These are phyloP conservation scores for Drosophila yooni DNA, from an alignment of 2,888 invertebrate species.

Conservation along the genomic window DNA sequence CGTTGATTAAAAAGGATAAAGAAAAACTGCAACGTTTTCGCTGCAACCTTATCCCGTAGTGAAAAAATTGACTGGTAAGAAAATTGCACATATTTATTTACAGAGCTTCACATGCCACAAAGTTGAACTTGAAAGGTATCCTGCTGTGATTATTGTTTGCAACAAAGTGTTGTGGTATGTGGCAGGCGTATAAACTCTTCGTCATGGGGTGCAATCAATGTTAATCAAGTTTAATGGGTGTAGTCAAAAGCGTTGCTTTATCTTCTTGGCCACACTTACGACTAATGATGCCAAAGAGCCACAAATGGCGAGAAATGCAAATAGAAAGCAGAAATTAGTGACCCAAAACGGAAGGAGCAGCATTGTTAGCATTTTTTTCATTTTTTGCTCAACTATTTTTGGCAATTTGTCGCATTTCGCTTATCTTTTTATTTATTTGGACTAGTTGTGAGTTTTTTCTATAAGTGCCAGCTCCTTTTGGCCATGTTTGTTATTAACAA, in stretches of 20 bases:
- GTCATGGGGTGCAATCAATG: slow-evolving; percentile 48
- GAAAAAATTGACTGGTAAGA: background rate
- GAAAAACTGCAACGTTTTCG: background rate
- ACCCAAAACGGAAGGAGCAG: slow-evolving; percentile 37
- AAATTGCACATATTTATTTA: background rate
- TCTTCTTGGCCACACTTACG: slow-evolving; percentile 51
- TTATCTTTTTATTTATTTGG: slow-evolving; percentile 74
- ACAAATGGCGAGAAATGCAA: slow-evolving; percentile 47
- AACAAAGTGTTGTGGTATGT: slow-evolving; percentile 18
- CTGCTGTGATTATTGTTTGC: slow-evolving; percentile 48
- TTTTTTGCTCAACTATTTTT: slow-evolving; percentile 26
- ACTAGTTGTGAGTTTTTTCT: slow-evolving; percentile 47
- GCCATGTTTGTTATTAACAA: slow-evolving; percentile 73
- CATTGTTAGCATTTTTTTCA: slow-evolving; percentile 50
- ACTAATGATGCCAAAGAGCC: slow-evolving; percentile 61
- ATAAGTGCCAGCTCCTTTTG: slow-evolving; percentile 6
- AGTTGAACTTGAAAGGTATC: background rate
- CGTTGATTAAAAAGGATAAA: background rate
- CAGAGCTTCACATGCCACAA: background rate
- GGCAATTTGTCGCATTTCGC: slow-evolving; percentile 74
- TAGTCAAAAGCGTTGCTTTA: slow-evolving; percentile 57
- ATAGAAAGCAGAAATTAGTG: slow-evolving; percentile 53
- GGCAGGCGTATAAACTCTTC: slow-evolving; percentile 4
- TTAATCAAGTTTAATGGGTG: slow-evolving; percentile 74
- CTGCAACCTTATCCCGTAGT: background rate